Base-by-base conservation (phyloP, 2,888 invertebrate species). In the Nemapogon koenigi region DNA sequence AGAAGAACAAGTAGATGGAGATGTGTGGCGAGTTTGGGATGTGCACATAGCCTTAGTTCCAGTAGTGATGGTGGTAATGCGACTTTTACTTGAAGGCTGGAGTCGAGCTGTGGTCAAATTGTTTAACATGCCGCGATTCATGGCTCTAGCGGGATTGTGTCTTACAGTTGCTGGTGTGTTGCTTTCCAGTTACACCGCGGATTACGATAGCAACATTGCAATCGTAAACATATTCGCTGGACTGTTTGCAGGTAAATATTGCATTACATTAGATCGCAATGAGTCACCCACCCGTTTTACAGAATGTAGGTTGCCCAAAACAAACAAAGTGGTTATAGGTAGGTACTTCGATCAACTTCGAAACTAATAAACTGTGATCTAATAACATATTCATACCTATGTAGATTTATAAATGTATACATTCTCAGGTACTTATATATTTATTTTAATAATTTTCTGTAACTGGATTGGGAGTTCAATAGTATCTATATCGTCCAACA, bases 21-120 rank as follows among this genome's bases (percentile, higher is more conserved):
- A 61, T 40, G 47, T 53, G 39, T 50, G 73, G 48, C 66, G 56
- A 40, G 62, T 86, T 50, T 86, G 85, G 84, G 83, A 82, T 31
- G 73, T 81, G 40, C 76, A 82, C 43, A 66, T 86, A 37, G 73
- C 83, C 2, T 56, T 84, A 39, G 82, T 84, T 35, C 85, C 87
- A 1, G 71, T 87, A 45, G 67, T 86, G 45, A 81, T 83, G 56
- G 63, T 79, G 19, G 81, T 83, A 7, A 81, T 83, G 46, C 75
- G 81, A 55, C 69, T 81, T 30, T 62, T 86, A 39, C 47, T 71
- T 62, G 86, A 86, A 55, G 84, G 86, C 3, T 82, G 83, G 78
- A 76, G 82, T 43, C 59, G 81, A 35, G 73, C 75, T 7, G 60
- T 87, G 36, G 81, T 84, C 44, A 76, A 75, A 44, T 64, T 67